Conservation (phyloP, 2,797 vertebrate species). For the Scyliorhinus canicula region DNA sequence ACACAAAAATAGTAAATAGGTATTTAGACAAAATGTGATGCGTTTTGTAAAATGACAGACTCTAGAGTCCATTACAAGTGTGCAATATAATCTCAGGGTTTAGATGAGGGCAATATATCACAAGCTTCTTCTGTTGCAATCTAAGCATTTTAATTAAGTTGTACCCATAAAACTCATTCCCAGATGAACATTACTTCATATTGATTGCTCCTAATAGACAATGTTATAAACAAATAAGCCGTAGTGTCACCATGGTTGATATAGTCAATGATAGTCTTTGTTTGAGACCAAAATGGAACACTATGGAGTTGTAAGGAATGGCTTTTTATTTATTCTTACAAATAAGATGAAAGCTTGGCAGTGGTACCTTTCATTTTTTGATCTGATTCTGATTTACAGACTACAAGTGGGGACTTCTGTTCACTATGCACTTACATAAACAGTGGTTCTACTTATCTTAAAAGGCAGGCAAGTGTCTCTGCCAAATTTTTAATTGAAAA, state of each 20-base stretch:
- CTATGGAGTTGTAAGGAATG: background rate
- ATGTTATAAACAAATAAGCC: background rate
- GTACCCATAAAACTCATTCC: background rate
- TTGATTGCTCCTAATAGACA: background rate
- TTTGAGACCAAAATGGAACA: background rate
- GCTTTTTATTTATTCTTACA: background rate
- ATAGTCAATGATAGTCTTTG: background rate
- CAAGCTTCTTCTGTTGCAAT: background rate
- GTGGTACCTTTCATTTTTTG: background rate
- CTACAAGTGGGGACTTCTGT: background rate
- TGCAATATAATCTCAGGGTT: background rate
- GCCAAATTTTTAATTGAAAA: conserved; percentile 1
- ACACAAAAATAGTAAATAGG: background rate
- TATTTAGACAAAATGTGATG: background rate
- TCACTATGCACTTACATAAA: background rate
- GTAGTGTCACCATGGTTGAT: background rate
- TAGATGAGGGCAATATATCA: background rate
- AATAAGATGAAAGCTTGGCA: background rate
- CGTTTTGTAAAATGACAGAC: background rate
- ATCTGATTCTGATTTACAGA: conserved; percentile 3
- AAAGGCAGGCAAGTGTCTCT: background rate
- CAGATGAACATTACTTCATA: background rate
- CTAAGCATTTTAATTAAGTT: conserved; percentile 9
- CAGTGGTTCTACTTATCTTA: background rate
- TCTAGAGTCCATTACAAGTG: background rate